These are phyloP conservation scores for Thalassoma bifasciatum DNA, from an alignment of 2,113 vertebrate species.

Conservation along the genomic window DNA sequence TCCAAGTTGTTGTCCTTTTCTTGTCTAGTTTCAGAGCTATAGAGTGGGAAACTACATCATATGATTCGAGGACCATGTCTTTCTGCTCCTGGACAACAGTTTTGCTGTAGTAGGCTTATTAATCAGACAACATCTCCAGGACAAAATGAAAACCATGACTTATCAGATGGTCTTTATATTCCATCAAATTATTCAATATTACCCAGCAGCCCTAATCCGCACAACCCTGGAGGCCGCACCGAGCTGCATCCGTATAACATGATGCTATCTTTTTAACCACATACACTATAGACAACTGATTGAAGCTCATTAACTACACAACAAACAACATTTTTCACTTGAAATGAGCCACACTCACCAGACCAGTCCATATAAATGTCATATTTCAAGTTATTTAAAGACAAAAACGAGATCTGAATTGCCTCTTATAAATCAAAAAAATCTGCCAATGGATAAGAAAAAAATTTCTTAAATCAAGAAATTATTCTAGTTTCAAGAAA, in stretches of 20 bases:
- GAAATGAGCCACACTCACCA: too few relatives aligned
- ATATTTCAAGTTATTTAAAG: too few relatives aligned
- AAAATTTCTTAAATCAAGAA: too few relatives aligned
- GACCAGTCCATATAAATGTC: too few relatives aligned
- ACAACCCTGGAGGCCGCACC: background rate
- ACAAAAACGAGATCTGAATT: too few relatives aligned
- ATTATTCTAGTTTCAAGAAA: too few relatives aligned
- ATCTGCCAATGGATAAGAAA: too few relatives aligned
- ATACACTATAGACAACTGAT: background rate
- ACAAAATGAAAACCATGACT: constrained; percentile 36
- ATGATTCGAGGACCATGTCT: background rate
- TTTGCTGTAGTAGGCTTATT: background rate
- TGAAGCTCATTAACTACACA: background rate
- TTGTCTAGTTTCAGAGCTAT: background rate
- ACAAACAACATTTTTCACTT: too few relatives aligned
- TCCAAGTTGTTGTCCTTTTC: constrained; percentile 2
- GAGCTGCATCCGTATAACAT: background rate
- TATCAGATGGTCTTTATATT: constrained; percentile 27
- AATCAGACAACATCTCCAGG: constrained; percentile 35
- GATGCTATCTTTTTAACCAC: constrained; percentile 1
- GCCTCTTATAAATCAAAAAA: too few relatives aligned
- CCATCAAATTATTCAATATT: constrained; percentile 7
- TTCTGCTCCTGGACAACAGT: constrained; percentile 1
- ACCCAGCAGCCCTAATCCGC: constrained; percentile 1
- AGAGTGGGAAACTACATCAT: background rate